Evolutionary conservation across 2,797 vertebrate genomes (phyloP), one percentile per base, ranked within the genome.

Genomic region (Sus cebifrons): DNA sequence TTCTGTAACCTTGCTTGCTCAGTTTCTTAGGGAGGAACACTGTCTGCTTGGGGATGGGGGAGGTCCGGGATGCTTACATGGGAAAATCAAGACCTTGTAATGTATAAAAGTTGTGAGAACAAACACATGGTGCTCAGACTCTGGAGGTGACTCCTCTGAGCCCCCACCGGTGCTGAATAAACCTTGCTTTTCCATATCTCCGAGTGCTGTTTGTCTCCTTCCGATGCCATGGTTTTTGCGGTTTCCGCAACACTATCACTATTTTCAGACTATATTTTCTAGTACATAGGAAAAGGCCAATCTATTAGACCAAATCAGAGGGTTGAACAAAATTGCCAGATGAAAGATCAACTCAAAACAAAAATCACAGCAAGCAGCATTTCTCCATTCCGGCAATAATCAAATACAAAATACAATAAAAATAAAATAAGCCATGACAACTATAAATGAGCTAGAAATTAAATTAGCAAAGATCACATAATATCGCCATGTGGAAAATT

Each of bases 341-440:
- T 71, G 86, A 2, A 71, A 96, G 60, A 86, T 27, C 44, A 93
- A 75, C 11, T 85, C 54, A 75, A 95, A 87, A 79, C 27, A 78
- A 89, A 77, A 74, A 9, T 14, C 12, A 86, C 44, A 71, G 6
- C 83, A 73, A 96, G 32, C 13, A 52, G 23, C 40, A 79, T 78
- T 67, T 94, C 73, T 89, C 67, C 13, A 54, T 58, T 89, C 44
- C 32, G 52, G 36, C 36, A 74, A 79, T 89, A 92, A 93, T 58
- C 52, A 91, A 87, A 78, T 36, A 62, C 11, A 52, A 87, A 64
- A 71, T 56, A 64, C 20, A 54, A 70, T 21, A 65, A 62, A 86
- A 89, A 77, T 74, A 68, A 68, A 94, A 54, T 71, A 67, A 93
- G 27, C 64, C 56, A 54, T 83, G 52, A 93, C 73, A 79, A 70